phyloP scores from a whole-genome alignment of 2,888 invertebrate species.

The Carterocephalus palaemon region DNA sequence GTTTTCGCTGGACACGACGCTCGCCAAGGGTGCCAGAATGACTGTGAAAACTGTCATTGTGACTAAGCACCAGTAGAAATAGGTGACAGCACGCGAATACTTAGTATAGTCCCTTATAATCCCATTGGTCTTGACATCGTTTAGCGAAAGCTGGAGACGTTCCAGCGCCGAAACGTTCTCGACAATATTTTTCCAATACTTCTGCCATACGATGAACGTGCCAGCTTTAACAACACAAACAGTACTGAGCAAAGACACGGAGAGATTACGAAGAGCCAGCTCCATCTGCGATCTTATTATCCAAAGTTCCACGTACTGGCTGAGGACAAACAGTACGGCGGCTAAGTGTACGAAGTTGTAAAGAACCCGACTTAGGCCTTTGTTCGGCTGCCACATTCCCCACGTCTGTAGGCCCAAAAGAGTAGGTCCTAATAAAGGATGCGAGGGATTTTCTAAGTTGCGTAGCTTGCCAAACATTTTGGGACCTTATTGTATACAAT shows the following conservation, averaged over 20 bases:
- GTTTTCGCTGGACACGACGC: conserved; percentile 39
- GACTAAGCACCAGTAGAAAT: conserved; percentile 56
- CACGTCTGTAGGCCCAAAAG: conserved; percentile 46
- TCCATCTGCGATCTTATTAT: conserved; percentile 47
- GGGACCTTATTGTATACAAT: conserved; percentile 11
- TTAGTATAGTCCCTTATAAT: conserved; percentile 48
- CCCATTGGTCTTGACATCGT: conserved; percentile 34
- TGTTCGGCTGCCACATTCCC: conserved; percentile 51
- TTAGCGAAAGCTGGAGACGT: conserved; percentile 41
- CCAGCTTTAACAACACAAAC: conserved; percentile 56
- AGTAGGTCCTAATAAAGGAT: conserved; percentile 52
- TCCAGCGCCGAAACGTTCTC: conserved; percentile 51
- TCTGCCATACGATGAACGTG: conserved; percentile 55
- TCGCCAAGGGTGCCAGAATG: conserved; percentile 51
- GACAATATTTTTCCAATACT: conserved; percentile 49
- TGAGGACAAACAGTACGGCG: conserved; percentile 49
- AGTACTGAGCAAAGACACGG: conserved; percentile 57
- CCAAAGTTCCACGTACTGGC: conserved; percentile 62
- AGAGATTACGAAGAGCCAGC: conserved; percentile 55
- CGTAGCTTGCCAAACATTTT: conserved; percentile 25
- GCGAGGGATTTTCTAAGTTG: conserved; percentile 38
- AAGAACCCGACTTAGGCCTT: conserved; percentile 32
- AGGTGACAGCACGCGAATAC: conserved; percentile 57
- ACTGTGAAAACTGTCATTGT: conserved; percentile 53
- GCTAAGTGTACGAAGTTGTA: conserved; percentile 45